Conservation (phyloP, 2,888 invertebrate genomes). For the Seira musarum region DNA sequence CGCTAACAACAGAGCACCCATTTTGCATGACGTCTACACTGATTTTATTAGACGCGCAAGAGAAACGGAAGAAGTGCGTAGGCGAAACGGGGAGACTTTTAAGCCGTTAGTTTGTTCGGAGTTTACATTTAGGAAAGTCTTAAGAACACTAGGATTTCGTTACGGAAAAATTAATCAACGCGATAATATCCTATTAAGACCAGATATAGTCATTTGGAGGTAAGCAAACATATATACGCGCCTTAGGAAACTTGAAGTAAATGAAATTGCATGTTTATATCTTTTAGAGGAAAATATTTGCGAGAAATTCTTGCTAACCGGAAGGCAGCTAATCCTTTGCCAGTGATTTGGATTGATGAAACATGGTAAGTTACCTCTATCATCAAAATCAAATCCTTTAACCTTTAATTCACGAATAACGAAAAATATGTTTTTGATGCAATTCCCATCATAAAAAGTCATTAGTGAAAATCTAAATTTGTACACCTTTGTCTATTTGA, state of each 20-base stretch:
- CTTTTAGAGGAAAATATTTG: slow-evolving; percentile 19
- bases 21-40: neutral
- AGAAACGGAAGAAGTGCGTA: neutral
- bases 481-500: too few species aligned
- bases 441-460: too few species aligned
- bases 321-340: neutral
- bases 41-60: neutral
- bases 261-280: too few species aligned
- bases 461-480: too few species aligned
- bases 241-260: neutral
- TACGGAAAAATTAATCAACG: slow-evolving; percentile 18
- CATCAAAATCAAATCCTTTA: too few species aligned
- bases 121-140: slow-evolving; percentile 20
- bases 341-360: slow-evolving; percentile 23
- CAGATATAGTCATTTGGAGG: slow-evolving; percentile 15
- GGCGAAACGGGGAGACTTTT: neutral
- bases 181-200: neutral
- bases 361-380: neutral
- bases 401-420: too few species aligned
- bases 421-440: too few species aligned
- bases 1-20: neutral
- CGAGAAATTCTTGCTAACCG: neutral
- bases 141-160: slow-evolving; percentile 8
- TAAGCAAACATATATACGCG: neutral
- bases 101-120: neutral